Conservation (phyloP, 2,888 invertebrate genomes). For the Thelaira solivaga region DNA sequence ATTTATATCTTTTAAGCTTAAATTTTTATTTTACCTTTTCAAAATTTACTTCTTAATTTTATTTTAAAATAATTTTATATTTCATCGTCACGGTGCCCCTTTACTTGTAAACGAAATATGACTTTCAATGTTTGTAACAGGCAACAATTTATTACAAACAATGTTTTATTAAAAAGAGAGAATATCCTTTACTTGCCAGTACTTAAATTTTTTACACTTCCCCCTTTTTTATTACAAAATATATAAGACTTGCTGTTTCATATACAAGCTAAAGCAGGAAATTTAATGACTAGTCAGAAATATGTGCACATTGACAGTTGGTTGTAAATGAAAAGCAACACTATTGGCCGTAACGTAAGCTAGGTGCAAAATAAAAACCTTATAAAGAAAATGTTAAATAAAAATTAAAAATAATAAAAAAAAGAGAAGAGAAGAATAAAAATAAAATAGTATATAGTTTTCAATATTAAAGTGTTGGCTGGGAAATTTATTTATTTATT, state of each 20-base stretch:
- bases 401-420: not conserved
- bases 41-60: not conserved
- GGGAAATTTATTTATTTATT: no score
- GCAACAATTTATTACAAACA: slow-evolving; percentile 57
- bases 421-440: not conserved
- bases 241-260: slow-evolving; percentile 18
- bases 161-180: slow-evolving; percentile 39
- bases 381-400: not conserved
- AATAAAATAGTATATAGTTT: no score
- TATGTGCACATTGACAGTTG: not conserved
- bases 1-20: no score
- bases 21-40: no score
- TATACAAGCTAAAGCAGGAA: slow-evolving; percentile 52
- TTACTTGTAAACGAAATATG: slow-evolving; percentile 24
- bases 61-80: not conserved
- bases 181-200: slow-evolving; percentile 28
- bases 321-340: not conserved
- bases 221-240: slow-evolving; percentile 44
- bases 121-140: slow-evolving; percentile 50
- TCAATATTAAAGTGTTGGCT: no score
- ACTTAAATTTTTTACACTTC: slow-evolving; percentile 19
- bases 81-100: slow-evolving; percentile 28
- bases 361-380: not conserved
- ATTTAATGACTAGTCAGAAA: slow-evolving; percentile 48
- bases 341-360: not conserved